These are phyloP conservation scores for Biston stratarius DNA, from an alignment of 2,888 invertebrate species.

Conservation along the genomic window DNA sequence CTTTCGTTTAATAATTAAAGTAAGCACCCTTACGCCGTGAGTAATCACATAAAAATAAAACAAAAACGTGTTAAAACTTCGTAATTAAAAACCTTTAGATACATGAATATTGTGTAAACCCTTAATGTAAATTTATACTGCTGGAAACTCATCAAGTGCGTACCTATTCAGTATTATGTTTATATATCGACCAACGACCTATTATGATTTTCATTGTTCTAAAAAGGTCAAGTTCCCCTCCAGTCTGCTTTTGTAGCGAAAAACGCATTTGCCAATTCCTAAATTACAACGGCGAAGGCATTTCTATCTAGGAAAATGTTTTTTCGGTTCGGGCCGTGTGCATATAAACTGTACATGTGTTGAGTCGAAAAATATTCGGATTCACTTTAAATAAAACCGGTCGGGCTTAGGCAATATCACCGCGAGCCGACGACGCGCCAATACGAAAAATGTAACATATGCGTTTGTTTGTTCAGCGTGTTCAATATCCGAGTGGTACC, in stretches of 20 bases:
- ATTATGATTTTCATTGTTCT: slow-evolving; percentile 50
- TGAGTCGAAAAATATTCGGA: slow-evolving; percentile 36
- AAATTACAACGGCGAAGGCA: slow-evolving; percentile 34
- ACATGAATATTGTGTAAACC: too few species aligned
- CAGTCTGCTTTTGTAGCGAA: slow-evolving; percentile 33
- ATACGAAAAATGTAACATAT: slow-evolving; percentile 40
- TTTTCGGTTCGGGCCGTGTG: slow-evolving; percentile 37
- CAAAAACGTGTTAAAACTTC: too few species aligned
- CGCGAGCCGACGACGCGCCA: slow-evolving; percentile 40
- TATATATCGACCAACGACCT: slow-evolving; percentile 40
- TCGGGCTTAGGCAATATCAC: slow-evolving; percentile 38
- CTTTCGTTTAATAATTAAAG: too few species aligned
- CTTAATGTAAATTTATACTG: too few species aligned
- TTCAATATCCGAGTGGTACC: slow-evolving; percentile 35
- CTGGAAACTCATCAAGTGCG: slow-evolving; percentile 30
- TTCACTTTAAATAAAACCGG: slow-evolving; percentile 44
- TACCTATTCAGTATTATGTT: slow-evolving; percentile 23
- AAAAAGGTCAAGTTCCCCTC: slow-evolving; percentile 57
- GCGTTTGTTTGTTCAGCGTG: slow-evolving; percentile 40
- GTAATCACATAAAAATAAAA: too few species aligned
- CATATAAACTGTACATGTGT: slow-evolving; percentile 28
- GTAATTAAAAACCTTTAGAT: too few species aligned
- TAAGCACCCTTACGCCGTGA: too few species aligned
- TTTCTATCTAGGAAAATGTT: slow-evolving; percentile 42
- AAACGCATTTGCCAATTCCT: slow-evolving; percentile 26